These are phyloP conservation scores for Ellobium chinense DNA, from an alignment of 2,888 invertebrate genomes.

Conservation along the genomic window DNA sequence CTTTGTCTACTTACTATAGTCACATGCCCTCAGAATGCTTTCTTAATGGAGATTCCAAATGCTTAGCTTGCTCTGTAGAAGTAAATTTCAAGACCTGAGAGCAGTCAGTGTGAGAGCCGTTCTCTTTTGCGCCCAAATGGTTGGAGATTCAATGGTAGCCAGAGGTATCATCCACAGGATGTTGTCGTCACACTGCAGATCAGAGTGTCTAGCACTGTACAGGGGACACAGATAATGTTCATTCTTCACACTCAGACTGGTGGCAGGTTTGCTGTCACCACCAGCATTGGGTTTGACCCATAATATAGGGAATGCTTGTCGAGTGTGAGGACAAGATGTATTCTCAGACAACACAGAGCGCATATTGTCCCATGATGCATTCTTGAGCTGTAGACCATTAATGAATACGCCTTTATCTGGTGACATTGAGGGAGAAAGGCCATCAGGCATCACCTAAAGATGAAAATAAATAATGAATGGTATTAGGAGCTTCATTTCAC, in stretches of 20 bases:
- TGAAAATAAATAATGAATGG: too few relatives aligned
- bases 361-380: conserved; percentile 73
- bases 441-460: conserved; percentile 69
- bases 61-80: too few relatives aligned
- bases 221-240: conserved; percentile 64
- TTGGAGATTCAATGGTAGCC: conserved; percentile 56
- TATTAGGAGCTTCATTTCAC: too few relatives aligned
- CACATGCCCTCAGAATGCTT: too few relatives aligned
- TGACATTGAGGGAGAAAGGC: conserved; percentile 58
- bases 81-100: background rate
- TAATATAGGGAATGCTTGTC: conserved; percentile 65
- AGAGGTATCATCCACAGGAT: conserved; percentile 63
- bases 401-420: conserved; percentile 70
- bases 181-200: conserved; percentile 58
- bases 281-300: conserved; percentile 66
- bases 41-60: too few relatives aligned
- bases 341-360: conserved; percentile 59
- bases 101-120: conserved; percentile 44
- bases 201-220: conserved; percentile 58
- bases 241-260: background rate
- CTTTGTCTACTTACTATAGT: too few relatives aligned
- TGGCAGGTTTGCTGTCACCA: background rate
- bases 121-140: conserved; percentile 64
- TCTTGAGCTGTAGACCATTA: conserved; percentile 66
- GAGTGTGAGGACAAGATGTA: conserved; percentile 52